These are phyloP conservation scores for Beroe forskalii DNA, from an alignment of 37 sponge, comb jelly and placozoan genomes.

Conservation along the genomic window DNA sequence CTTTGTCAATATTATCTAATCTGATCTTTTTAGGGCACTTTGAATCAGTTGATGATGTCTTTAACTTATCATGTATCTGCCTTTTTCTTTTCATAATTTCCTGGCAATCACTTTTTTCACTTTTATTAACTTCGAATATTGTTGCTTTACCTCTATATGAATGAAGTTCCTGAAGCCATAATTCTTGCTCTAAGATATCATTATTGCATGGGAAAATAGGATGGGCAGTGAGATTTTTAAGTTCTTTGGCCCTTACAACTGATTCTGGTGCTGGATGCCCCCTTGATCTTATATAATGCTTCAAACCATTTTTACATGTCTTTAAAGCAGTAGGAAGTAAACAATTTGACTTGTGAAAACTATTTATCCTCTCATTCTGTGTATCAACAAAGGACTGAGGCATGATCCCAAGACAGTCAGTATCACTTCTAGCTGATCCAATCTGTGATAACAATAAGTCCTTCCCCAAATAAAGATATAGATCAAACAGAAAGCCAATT, in stretches of 20 bases:
- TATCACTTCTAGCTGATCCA: background rate
- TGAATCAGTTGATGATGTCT: background rate
- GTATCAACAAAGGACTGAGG: conserved; percentile 41
- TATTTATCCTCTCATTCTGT: background rate
- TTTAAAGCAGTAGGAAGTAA: conserved; percentile 43
- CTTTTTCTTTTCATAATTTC: conserved; percentile 59
- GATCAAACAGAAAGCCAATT: conserved; percentile 81
- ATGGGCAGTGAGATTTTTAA: conserved; percentile 69
- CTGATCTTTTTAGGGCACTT: background rate
- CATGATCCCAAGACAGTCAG: conserved; percentile 34
- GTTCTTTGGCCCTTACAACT: conserved; percentile 75
- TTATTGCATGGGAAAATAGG: conserved; percentile 69
- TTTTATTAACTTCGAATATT: conserved; percentile 45
- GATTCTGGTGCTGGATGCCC: conserved; percentile 75
- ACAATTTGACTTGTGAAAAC: conserved; percentile 45
- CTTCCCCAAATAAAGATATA: conserved; percentile 83
- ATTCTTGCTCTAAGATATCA: background rate
- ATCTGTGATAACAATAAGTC: background rate
- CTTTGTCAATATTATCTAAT: background rate
- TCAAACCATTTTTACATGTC: conserved; percentile 72
- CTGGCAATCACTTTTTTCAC: conserved; percentile 35
- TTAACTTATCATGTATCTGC: conserved; percentile 46
- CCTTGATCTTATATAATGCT: conserved; percentile 79
- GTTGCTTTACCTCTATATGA: conserved; percentile 46
- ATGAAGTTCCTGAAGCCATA: background rate